Percentiles rank a stretch among this genome's conserved stretches.
Conservation (phyloP, 2,888 invertebrate genomes). For the Erynnis tages region DNA sequence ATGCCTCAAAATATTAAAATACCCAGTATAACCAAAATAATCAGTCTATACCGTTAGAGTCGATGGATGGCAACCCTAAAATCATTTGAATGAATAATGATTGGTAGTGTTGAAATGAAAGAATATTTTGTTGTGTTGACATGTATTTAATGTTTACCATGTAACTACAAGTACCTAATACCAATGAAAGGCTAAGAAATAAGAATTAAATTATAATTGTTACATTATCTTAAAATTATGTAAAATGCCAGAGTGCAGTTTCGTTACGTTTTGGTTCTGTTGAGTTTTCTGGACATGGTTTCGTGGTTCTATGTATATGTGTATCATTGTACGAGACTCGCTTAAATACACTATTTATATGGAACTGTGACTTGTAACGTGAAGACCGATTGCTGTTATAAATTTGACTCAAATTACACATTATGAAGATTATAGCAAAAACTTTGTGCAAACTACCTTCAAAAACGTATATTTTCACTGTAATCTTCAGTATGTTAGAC, state of each 20-base stretch:
- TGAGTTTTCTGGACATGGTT: slow-evolving; percentile 42
- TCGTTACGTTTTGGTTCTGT: slow-evolving; percentile 44
- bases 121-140: slow-evolving; percentile 76
- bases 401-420: not conserved
- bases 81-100: slow-evolving; percentile 16
- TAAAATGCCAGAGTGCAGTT: slow-evolving; percentile 63
- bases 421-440: slow-evolving; percentile 22
- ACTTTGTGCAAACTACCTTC: slow-evolving; percentile 22
- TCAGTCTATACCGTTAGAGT: too few relatives aligned
- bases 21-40: too few relatives aligned
- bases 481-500: slow-evolving; percentile 11
- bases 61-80: slow-evolving; percentile 4
- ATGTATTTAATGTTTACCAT: slow-evolving; percentile 79
- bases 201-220: slow-evolving; percentile 54
- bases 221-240: slow-evolving; percentile 54
- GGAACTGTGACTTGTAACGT: slow-evolving; percentile 21
- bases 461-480: slow-evolving; percentile 4
- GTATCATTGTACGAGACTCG: slow-evolving; percentile 6
- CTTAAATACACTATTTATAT: slow-evolving; percentile 9
- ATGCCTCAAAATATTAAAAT: too few relatives aligned
- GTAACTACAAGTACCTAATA: slow-evolving; percentile 74
- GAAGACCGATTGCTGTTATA: slow-evolving; percentile 12
- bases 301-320: slow-evolving; percentile 33
- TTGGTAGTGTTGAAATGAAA: slow-evolving; percentile 72
- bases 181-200: slow-evolving; percentile 59